Conservation (phyloP, 1,140 invertebrate species). For the Cherax destructor region DNA sequence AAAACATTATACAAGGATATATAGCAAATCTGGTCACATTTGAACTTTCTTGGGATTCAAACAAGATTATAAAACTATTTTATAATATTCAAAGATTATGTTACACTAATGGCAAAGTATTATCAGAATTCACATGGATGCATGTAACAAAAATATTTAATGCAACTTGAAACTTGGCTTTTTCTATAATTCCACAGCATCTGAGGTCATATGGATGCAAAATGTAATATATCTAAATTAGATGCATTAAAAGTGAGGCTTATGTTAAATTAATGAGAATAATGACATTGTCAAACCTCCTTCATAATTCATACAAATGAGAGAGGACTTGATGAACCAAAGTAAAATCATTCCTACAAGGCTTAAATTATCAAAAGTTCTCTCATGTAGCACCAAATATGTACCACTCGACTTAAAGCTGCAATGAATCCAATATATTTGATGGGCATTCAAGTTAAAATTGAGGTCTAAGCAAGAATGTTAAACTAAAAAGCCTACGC, state of each 20-base stretch:
- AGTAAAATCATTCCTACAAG: background rate
- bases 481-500: conserved; percentile 10
- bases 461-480: conserved; percentile 2
- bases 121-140: background rate
- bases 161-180: background rate
- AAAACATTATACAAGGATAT: background rate
- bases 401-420: background rate
- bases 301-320: background rate
- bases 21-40: conserved; percentile 21
- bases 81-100: background rate
- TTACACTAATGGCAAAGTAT: background rate
- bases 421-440: background rate
- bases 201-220: background rate
- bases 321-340: background rate
- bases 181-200: background rate
- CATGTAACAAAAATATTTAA: background rate
- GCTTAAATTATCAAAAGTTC: background rate
- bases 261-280: background rate
- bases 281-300: background rate
- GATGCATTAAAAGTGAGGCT: conserved; percentile 9
- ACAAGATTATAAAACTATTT: background rate
- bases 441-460: conserved; percentile 10
- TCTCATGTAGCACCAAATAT: background rate
- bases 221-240: background rate
- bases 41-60: conserved; percentile 16